Evolutionary conservation across 2,888 invertebrate genomes (phyloP), one percentile per base, ranked within the genome.

Genomic region (Acheta domesticus): DNA sequence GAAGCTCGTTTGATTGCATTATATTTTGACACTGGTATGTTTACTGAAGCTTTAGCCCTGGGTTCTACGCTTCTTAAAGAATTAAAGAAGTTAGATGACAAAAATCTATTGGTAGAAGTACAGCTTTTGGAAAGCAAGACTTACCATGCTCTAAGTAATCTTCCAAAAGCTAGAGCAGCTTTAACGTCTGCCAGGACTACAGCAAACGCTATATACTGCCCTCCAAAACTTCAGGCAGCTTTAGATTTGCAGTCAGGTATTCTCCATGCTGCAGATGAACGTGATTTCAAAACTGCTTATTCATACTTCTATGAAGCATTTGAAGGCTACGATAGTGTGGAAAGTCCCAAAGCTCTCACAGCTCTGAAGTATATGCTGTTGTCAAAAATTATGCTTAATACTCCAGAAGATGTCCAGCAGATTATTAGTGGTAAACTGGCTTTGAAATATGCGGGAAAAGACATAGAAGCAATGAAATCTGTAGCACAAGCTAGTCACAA

Each of bases 291-390:
- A 91, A 99, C 99, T 80, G 99, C 98, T 76, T 99, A 97, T 88
- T 99, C 99, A 80, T 99, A 99, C 86, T 99, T 99, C 87, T 99
- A 99, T 87, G 99, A 99, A 89, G 98, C 98, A 19, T 99, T 99
- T 87, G 99, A 99, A 89, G 97, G 98, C 83, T 98, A 96, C 87
- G 98, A 98, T 87, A 97, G 97, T 83, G 95, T 97, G 8, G 97
- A 97, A 84, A 94, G 93, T 85, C 92, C 92, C 8, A 97, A 96
- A 87, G 99, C 99, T 2, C 88, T 99, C 49, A 95, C 94, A 48
- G 96, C 97, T n/a, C 89, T 99, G 21, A 99, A 99, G 87, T 99
- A 99, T 88, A 99, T 99, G 99, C 91, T 99, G 84, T 87, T 99
- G 83, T 97, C 97, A 81, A 99, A 99, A 90, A 99, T 99, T 81